These are phyloP conservation scores for Frankliniella fusca DNA, from an alignment of 2,888 invertebrate species.

Conservation along the genomic window DNA sequence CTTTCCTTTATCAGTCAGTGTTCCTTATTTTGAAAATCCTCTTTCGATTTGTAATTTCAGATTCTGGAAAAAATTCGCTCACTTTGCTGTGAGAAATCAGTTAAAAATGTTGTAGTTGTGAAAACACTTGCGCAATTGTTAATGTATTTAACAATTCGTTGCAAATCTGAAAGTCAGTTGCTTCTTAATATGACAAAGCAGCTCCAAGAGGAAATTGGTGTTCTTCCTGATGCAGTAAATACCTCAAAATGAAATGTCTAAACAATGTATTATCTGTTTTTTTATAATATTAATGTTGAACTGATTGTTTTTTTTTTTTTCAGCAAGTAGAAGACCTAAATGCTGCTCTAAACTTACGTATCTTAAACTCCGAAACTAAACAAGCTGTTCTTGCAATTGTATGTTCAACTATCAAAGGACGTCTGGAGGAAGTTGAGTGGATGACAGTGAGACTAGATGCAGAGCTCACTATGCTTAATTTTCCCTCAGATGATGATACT, in stretches of 20 bases:
- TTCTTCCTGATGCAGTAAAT: not conserved
- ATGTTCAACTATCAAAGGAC: conserved; percentile 37
- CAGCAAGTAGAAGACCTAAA: conserved; percentile 6
- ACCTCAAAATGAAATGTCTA: no score
- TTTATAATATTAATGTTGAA: not conserved
- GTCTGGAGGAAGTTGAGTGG: conserved; percentile 49
- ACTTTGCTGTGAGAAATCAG: conserved; percentile 1
- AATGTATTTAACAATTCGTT: not conserved
- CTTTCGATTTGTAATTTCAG: conserved; percentile 13
- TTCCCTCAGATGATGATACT: conserved; percentile 43
- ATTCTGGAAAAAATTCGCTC: conserved; percentile 25
- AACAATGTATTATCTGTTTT: not conserved
- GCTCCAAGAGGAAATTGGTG: not conserved
- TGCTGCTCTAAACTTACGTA: not conserved
- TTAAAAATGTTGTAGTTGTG: not conserved
- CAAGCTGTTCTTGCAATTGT: conserved; percentile 36
- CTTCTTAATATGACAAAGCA: not conserved
- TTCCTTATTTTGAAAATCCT: not conserved
- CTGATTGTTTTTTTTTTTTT: not conserved
- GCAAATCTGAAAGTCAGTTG: conserved; percentile 2
- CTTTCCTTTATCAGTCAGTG: not conserved
- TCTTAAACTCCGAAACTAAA: conserved; percentile 37
- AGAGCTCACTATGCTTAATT: conserved; percentile 45
- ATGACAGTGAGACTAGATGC: conserved; percentile 46
- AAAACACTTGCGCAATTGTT: not conserved